phyloP scores from a whole-genome alignment of 2,888 invertebrate species.

The Drosophila prolongata region DNA sequence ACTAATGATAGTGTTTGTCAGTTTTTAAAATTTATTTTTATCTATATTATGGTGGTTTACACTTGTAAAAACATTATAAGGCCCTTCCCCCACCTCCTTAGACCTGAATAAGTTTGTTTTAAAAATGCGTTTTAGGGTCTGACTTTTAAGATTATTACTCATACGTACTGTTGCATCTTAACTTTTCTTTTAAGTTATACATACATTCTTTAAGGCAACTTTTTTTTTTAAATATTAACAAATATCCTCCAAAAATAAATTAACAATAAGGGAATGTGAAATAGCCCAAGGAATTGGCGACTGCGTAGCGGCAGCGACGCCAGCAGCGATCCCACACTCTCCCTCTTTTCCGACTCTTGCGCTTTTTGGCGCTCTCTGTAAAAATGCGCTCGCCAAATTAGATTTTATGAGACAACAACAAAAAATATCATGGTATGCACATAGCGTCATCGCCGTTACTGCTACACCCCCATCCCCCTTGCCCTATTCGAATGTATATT shows the following conservation, averaged over 20 bases:
- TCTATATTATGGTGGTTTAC: no score
- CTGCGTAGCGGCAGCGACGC: constrained; percentile 18
- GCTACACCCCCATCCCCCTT: constrained; percentile 14
- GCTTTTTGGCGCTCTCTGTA: constrained; percentile 49
- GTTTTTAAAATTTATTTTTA: no score
- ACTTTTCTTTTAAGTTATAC: no score
- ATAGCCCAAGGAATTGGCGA: constrained; percentile 8
- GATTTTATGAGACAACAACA: constrained; percentile 73
- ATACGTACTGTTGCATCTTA: no score
- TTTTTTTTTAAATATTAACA: neutral
- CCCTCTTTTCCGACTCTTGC: constrained; percentile 5
- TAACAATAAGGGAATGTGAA: constrained; percentile 6
- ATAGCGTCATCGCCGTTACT: constrained; percentile 67
- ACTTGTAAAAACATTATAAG: no score
- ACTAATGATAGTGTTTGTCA: no score
- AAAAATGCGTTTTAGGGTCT: no score
- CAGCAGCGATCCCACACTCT: constrained; percentile 26
- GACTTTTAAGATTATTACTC: no score
- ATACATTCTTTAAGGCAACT: no score
- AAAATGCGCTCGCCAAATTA: constrained; percentile 73
- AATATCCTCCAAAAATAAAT: constrained; percentile 36
- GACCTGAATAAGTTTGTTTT: no score
- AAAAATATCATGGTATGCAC: constrained; percentile 52
- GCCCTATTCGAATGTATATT: neutral
- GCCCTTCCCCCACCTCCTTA: no score